Percentiles rank a stretch among this genome's conserved stretches.
Evolutionary conservation across 2,888 invertebrate genomes (phyloP).

Genomic region (Sarcophaga subvicina): DNA sequence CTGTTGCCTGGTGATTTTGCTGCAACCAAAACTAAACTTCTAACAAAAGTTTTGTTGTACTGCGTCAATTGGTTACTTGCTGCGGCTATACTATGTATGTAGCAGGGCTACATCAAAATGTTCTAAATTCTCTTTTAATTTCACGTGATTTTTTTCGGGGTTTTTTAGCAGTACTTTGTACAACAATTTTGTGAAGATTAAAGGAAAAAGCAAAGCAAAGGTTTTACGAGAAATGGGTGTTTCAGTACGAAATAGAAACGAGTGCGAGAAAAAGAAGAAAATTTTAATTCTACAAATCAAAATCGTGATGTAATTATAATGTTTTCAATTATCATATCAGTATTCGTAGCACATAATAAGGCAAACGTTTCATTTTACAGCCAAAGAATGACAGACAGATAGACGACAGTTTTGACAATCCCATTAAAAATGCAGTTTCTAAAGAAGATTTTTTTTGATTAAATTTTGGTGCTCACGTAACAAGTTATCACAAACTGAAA

Average conservation of each 20-base stretch:
- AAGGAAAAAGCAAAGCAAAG: not conserved
- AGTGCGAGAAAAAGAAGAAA: not conserved
- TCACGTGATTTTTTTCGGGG: constrained; percentile 4
- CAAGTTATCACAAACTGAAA: no score
- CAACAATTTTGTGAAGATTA: not conserved
- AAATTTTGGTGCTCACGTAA: not conserved
- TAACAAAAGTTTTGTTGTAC: not conserved
- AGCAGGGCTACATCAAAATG: constrained; percentile 56
- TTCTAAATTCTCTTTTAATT: constrained; percentile 65
- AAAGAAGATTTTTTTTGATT: not conserved
- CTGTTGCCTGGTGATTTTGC: constrained; percentile 6
- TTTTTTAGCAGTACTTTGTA: not conserved
- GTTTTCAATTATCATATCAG: constrained; percentile 43
- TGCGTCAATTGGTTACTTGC: not conserved
- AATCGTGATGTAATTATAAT: constrained; percentile 68
- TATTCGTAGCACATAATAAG: not conserved
- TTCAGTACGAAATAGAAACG: not conserved
- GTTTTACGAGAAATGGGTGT: not conserved
- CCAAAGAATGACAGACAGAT: no score
- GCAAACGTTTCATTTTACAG: no score
- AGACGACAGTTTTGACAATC: constrained; percentile 17
- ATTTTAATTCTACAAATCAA: constrained; percentile 50
- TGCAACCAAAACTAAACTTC: no score
- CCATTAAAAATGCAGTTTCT: constrained; percentile 16
- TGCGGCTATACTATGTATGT: constrained; percentile 5